Evolutionary conservation across 2,888 invertebrate species (phyloP).

Genomic region (Sthenelais limicola): DNA sequence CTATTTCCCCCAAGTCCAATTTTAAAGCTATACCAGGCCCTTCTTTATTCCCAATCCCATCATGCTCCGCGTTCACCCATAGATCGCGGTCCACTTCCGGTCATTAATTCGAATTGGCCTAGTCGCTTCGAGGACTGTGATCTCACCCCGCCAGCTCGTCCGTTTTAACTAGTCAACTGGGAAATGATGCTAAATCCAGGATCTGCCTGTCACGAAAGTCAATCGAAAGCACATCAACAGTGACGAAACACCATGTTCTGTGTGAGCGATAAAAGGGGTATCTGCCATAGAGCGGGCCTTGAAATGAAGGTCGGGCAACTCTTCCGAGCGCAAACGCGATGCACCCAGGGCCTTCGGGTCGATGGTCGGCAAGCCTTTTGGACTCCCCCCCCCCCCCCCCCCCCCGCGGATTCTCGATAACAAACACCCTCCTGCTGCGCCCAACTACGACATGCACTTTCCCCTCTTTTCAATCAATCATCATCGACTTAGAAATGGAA

Average conservation of each 20-base stretch:
- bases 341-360: constrained; percentile 34
- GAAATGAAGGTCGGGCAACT: constrained; percentile 17
- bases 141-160: neutral
- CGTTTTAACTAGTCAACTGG: neutral
- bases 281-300: neutral
- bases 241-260: constrained; percentile 24
- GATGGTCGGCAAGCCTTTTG: constrained; percentile 37
- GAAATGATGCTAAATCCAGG: neutral
- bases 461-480: constrained; percentile 38
- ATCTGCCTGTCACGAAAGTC: constrained; percentile 1
- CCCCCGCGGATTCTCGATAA: constrained; percentile 18
- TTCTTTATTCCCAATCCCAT: too few species aligned
- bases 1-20: too few species aligned
- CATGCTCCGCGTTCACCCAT: too few species aligned
- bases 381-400: too few species aligned
- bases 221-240: constrained; percentile 17
- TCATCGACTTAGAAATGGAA: constrained; percentile 42
- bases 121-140: too few species aligned
- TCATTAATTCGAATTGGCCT: too few species aligned
- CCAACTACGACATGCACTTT: constrained; percentile 24
- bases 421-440: constrained; percentile 1
- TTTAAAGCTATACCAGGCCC: too few species aligned
- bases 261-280: constrained; percentile 27
- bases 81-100: too few species aligned
- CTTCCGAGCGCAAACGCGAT: constrained; percentile 30